Conservation (phyloP, 2,888 invertebrate genomes). For the Yponomeuta plumbellus region DNA sequence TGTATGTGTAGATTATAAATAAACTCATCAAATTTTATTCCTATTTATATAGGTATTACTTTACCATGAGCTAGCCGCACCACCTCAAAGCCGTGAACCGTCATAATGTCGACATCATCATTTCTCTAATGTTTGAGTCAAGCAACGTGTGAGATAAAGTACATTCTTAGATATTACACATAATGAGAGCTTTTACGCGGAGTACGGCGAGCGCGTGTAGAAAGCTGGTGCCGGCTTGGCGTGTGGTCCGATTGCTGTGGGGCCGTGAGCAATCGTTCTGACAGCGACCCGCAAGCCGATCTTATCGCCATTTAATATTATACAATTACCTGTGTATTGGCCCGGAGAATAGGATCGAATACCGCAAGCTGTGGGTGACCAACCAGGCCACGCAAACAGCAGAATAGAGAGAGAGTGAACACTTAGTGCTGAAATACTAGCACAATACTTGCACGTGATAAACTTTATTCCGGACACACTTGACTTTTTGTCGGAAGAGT, state of each 20-base stretch:
- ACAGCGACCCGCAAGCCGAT: conserved; percentile 45
- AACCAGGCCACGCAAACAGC: neutral
- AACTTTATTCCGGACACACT: no score
- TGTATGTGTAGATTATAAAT: no score
- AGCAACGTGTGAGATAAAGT: neutral
- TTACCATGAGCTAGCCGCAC: no score
- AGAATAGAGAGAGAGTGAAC: neutral
- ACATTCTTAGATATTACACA: neutral
- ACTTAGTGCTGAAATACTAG: neutral
- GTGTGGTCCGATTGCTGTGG: conserved; percentile 44
- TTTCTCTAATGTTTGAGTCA: neutral
- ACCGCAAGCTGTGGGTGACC: conserved; percentile 27
- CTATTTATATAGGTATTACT: no score
- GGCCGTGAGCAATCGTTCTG: conserved; percentile 48
- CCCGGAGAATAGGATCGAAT: conserved; percentile 28
- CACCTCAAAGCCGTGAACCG: no score
- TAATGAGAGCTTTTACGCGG: neutral
- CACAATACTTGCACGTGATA: neutral
- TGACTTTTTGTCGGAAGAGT: no score
- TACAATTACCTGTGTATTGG: conserved; percentile 45
- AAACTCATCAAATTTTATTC: no score
- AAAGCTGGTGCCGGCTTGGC: neutral
- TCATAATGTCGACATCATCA: no score
- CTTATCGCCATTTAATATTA: conserved; percentile 53
- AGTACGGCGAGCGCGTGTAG: neutral